phyloP scores from a whole-genome alignment of 2,797 vertebrate species.

The Atherinosoma microstoma region DNA sequence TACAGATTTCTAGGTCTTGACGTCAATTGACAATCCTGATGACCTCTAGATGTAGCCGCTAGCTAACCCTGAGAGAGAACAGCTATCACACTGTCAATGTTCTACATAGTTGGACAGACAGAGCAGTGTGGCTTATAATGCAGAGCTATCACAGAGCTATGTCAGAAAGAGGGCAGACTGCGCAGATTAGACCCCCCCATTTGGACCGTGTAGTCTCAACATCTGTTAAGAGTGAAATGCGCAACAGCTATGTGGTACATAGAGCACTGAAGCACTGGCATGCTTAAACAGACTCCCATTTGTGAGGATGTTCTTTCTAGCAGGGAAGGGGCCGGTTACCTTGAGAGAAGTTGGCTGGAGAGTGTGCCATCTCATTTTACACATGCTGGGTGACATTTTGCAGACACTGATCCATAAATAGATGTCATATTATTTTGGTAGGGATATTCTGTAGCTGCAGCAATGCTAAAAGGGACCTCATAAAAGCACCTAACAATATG shows the following conservation, averaged over 20 bases:
- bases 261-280: slow-evolving; percentile 2
- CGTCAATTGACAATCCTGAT: slow-evolving; percentile 31
- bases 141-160: slow-evolving; percentile 35
- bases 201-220: slow-evolving; percentile 41
- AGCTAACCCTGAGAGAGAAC: slow-evolving; percentile 44
- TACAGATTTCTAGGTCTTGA: slow-evolving; percentile 9
- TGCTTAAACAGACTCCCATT: slow-evolving; percentile 31
- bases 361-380: slow-evolving; percentile 30
- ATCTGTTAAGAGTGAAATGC: slow-evolving; percentile 61
- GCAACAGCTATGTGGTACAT: slow-evolving; percentile 23
- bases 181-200: slow-evolving; percentile 45
- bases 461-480: background rate
- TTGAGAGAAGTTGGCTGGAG: slow-evolving; percentile 24
- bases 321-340: slow-evolving; percentile 29
- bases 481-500: background rate
- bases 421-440: slow-evolving; percentile 29
- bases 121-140: slow-evolving; percentile 41
- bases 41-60: slow-evolving; percentile 52
- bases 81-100: slow-evolving; percentile 46
- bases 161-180: slow-evolving; percentile 57
- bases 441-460: background rate
- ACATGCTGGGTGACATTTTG: slow-evolving; percentile 36
- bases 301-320: slow-evolving; percentile 33
- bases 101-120: slow-evolving; percentile 32
- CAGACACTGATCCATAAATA: slow-evolving; percentile 47